Conservation (phyloP, 1,140 invertebrate species). For the Drosophila hydei region DNA sequence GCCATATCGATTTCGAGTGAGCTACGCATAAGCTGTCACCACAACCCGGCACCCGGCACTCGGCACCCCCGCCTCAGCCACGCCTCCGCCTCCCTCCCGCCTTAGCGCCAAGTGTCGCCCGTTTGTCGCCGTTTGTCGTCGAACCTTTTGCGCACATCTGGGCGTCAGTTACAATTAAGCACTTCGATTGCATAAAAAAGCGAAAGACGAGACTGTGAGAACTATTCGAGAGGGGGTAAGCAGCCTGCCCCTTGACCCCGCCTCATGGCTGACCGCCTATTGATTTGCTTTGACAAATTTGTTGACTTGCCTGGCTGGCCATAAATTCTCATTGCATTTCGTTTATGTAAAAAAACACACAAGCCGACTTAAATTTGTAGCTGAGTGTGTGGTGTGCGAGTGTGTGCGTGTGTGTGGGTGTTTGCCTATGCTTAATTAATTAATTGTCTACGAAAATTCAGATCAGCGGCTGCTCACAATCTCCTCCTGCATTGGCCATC, state of each 20-base stretch:
- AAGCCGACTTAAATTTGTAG: conserved; percentile 12
- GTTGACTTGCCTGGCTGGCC: conserved; percentile 35
- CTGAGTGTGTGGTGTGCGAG: conserved; percentile 16
- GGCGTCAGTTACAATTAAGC: conserved; percentile 77
- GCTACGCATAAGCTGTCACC: conserved; percentile 11
- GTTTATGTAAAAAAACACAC: conserved; percentile 66
- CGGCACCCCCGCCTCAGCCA: neutral
- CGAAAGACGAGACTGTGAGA: conserved; percentile 48
- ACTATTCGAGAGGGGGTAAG: conserved; percentile 27
- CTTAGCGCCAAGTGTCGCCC: conserved; percentile 37
- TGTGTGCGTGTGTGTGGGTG: conserved; percentile 8
- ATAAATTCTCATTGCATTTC: conserved; percentile 80
- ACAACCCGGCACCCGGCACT: too few species aligned
- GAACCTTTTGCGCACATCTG: conserved; percentile 57
- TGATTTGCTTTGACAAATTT: conserved; percentile 77
- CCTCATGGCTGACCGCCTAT: conserved; percentile 24
- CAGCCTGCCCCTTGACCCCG: neutral
- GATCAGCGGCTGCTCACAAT: conserved; percentile 13
- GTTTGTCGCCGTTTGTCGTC: conserved; percentile 45
- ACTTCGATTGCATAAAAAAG: conserved; percentile 42
- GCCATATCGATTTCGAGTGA: conserved; percentile 50
- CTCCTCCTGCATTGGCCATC: conserved; percentile 35
- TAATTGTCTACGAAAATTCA: conserved; percentile 66
- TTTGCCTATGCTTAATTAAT: conserved; percentile 72
- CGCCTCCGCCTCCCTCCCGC: too few species aligned